Base-by-base conservation (phyloP, 2,888 invertebrate species). In the Diaphora mendica region DNA sequence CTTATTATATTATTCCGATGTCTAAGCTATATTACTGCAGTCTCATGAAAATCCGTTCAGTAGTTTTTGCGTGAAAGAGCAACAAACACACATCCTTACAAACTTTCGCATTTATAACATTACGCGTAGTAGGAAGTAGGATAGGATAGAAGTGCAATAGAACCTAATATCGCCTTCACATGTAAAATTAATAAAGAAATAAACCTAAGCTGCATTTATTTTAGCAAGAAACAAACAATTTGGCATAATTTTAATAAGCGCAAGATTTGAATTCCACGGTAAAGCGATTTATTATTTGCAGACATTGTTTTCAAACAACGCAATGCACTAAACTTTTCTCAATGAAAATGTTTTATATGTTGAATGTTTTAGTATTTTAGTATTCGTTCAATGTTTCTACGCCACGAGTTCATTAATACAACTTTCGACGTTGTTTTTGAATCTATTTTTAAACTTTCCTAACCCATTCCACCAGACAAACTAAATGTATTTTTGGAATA, bases 401-500 rank as follows among this genome's bases (percentile, higher is more conserved):
- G 26, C 30, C 30, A 62, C 7, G 30, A 17, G 30, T 62, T 62
- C 62, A 30, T 30, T 62, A 62, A 30, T 62, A 30, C 17, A 26
- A 30, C 17, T 62, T 30, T 59, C 26, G n/a, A 55, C 23, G 51
- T 55, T 44, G 20, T 30, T 66, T 67, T 67, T 33, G 20, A 11
- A 33, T 48, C 20, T 48, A 48, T 48, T 67, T 30, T 23, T 67
- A 13, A 67, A 67, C 30, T 30, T 30, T 30, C 8, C 51, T 51
- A 23, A n/a, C 23, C n/a, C n/a, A 55, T 33, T 62, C 30, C 11
- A 20, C 67, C 23, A 48, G 44, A 67, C 30, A 67, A 67, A 30
- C 55, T 44, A 68, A 30, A 33, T 20, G 44, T 71, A 71, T 71
- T 66, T 66, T 71, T 71, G 65, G n/a, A 71, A 55, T 55, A 66